These are phyloP conservation scores for Eupithecia subumbrata DNA, from an alignment of 2,888 invertebrate genomes.

Conservation along the genomic window DNA sequence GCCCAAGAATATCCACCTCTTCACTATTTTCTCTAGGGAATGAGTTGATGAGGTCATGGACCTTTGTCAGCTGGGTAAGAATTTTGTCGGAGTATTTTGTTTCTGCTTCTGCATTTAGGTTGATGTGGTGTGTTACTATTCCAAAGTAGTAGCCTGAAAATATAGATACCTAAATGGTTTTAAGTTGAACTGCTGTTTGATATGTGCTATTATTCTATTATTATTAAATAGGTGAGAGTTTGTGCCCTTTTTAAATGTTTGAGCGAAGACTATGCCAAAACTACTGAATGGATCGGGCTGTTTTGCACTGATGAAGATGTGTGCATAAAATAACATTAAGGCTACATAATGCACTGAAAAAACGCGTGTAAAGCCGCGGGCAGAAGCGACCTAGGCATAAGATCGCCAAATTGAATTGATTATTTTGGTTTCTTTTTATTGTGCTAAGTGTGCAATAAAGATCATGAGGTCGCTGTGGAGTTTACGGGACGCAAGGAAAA, in stretches of 20 bases:
- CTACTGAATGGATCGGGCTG: too few relatives aligned
- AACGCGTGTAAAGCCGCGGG: not conserved
- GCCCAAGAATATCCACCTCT: constrained; percentile 85
- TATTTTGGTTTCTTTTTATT: not conserved
- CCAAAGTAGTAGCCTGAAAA: constrained; percentile 87
- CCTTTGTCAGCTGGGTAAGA: constrained; percentile 77
- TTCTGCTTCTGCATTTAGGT: constrained; percentile 55
- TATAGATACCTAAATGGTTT: not conserved
- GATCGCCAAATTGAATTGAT: not conserved
- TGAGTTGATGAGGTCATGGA: constrained; percentile 83
- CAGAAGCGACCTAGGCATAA: too few relatives aligned
- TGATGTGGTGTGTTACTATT: constrained; percentile 80
- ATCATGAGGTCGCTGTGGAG: too few relatives aligned
- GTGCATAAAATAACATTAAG: too few relatives aligned
- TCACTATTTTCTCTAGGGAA: constrained; percentile 88
- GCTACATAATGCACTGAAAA: not conserved
- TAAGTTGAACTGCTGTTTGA: not conserved
- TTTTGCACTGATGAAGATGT: too few relatives aligned
- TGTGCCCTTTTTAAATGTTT: too few relatives aligned
- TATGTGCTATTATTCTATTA: not conserved
- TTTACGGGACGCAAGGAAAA: too few relatives aligned
- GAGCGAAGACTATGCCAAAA: too few relatives aligned
- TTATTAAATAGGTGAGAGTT: too few relatives aligned
- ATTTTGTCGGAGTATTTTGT: constrained; percentile 81
- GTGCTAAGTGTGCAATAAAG: too few relatives aligned